Evolutionary conservation across 30 jellyfish, hydroid and myxozoan genomes (phyloP).

Genomic region (Morbakka virulenta): DNA sequence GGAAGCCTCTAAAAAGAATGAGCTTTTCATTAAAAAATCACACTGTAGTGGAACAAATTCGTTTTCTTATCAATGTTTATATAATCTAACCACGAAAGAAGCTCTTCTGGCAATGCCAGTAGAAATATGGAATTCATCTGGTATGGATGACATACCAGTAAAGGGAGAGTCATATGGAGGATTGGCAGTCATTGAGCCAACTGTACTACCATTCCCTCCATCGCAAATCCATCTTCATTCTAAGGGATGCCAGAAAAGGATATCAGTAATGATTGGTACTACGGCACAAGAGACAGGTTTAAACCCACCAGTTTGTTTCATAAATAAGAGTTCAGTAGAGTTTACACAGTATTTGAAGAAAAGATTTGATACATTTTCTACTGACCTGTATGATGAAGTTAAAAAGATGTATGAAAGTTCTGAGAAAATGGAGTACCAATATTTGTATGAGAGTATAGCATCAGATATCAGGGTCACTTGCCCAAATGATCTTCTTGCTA

Average conservation of each 20-base stretch:
- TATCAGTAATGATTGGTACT: constrained; percentile 50
- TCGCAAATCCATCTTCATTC: neutral
- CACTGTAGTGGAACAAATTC: constrained; percentile 13
- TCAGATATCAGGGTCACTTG: constrained; percentile 60
- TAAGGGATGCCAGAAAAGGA: neutral
- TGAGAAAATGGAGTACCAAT: too few relatives aligned
- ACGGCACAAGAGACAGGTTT: constrained; percentile 63
- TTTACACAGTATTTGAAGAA: too few relatives aligned
- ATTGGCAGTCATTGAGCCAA: constrained; percentile 52
- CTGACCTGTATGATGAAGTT: too few relatives aligned
- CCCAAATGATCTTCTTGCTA: constrained; percentile 22
- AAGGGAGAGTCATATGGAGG: constrained; percentile 30
- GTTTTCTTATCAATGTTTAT: constrained; percentile 19
- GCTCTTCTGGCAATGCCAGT: constrained; percentile 39
- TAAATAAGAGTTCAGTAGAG: too few relatives aligned
- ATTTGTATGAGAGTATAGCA: neutral
- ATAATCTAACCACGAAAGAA: constrained; percentile 32
- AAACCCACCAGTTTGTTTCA: neutral
- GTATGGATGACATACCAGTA: neutral
- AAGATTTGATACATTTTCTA: too few relatives aligned
- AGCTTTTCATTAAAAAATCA: constrained; percentile 34
- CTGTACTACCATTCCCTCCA: constrained; percentile 26
- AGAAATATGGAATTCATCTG: constrained; percentile 23
- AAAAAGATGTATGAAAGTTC: too few relatives aligned
- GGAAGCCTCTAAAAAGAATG: constrained; percentile 60